These are phyloP conservation scores for Maccullochella peelii DNA, from an alignment of 2,113 vertebrate genomes.

Conservation along the genomic window DNA sequence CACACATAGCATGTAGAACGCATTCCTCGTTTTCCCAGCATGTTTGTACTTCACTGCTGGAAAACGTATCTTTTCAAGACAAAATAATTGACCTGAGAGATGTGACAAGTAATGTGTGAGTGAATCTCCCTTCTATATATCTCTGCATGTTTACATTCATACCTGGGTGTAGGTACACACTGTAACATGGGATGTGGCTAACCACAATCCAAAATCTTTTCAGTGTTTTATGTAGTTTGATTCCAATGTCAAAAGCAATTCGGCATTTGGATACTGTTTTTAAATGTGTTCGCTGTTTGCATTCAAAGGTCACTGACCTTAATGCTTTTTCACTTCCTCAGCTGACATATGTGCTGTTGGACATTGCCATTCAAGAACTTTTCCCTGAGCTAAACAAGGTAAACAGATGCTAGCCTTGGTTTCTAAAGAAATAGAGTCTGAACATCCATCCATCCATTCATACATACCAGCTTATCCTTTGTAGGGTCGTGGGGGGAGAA, in stretches of 20 bases:
- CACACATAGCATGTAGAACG: neutral
- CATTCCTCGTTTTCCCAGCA: neutral
- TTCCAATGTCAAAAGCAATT: neutral
- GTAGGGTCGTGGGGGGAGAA: neutral
- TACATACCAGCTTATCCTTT: neutral
- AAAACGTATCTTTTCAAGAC: neutral
- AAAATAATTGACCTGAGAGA: neutral
- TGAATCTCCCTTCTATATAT: no score
- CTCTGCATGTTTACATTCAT: no score
- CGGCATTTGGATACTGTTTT: neutral
- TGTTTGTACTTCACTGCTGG: neutral
- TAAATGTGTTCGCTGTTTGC: neutral
- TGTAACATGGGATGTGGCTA: no score
- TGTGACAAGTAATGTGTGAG: neutral
- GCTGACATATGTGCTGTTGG: conserved; percentile 96
- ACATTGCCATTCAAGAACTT: conserved; percentile 93
- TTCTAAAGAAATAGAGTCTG: neutral
- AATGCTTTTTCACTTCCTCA: conserved; percentile 71
- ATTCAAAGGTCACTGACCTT: neutral
- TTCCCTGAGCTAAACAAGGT: conserved; percentile 97
- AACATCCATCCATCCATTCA: neutral
- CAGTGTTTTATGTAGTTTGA: neutral
- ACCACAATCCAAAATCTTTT: neutral
- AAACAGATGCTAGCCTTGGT: conserved; percentile 43
- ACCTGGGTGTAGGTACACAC: neutral